Evolutionary conservation across 2,113 vertebrate genomes (phyloP).

Genomic region (Orientallactaga bullata): DNA sequence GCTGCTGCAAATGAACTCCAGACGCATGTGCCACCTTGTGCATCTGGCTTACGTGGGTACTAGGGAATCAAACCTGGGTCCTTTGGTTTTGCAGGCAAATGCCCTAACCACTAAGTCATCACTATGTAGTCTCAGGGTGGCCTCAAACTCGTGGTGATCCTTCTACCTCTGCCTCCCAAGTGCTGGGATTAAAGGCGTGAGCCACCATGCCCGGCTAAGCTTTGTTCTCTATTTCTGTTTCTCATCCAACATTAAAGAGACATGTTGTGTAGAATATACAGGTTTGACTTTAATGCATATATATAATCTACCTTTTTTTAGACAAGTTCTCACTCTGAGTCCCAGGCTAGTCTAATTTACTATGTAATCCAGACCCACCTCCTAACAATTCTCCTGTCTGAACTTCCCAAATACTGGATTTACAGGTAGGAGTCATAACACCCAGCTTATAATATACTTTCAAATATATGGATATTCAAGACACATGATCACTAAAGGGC

Average conservation of each 20-base stretch:
- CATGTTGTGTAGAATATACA: not conserved
- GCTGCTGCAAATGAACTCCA: no score
- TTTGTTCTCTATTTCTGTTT: not conserved
- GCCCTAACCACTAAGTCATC: no score
- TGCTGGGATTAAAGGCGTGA: no score
- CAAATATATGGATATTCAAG: constrained; percentile 20
- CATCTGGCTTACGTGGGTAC: no score
- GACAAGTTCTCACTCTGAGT: not conserved
- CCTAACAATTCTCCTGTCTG: not conserved
- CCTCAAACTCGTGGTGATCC: no score
- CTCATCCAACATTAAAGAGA: not conserved
- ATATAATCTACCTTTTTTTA: not conserved
- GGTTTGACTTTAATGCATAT: not conserved
- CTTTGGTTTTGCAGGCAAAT: no score
- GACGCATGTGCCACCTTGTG: no score
- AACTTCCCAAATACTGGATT: not conserved
- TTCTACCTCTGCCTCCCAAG: no score
- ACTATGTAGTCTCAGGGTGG: no score
- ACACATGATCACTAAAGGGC: not conserved
- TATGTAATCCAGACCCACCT: no score
- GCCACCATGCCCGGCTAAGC: no score
- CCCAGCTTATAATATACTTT: not conserved
- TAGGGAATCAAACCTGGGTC: no score
- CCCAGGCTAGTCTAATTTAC: not conserved
- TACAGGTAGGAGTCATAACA: not conserved